Base-by-base conservation (phyloP, 2,888 invertebrate species). In the Eulithis testata region DNA sequence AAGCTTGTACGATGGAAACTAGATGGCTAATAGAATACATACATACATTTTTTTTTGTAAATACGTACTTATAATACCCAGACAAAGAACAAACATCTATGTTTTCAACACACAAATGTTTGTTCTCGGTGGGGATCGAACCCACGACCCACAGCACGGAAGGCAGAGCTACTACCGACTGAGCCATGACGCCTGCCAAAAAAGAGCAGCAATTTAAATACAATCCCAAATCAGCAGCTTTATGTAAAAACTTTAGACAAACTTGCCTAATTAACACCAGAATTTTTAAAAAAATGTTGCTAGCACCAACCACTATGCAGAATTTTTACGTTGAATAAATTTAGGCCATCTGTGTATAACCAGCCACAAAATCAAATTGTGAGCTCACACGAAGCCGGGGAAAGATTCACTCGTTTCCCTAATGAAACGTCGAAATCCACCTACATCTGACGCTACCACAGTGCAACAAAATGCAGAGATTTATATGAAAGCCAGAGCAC, bases 361-460 rank as follows among this genome's bases (percentile, higher is more conserved):
- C 77, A 76, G 76, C 77, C 78, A 69, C 77, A 57, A 79, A 82
- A 82, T 83, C 79, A 78, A 81, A 82, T 83, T 70, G 62, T 36
- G 65, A 76, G 80, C 83, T 79, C 78, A 73, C 74, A 71, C 72
- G 74, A 73, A 78, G 75, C 74, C 73, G 56, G 70, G 78, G 74
- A 79, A 83, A 82, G 84, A 86, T 83, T 85, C 78, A 69, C 81
- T 79, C 85, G 84, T 84, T 82, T 78, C 66, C 75, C 76, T 88
- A 87, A 89, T 87, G 86, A 87, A 89, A 87, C 80, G 79, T 76
- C 76, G 77, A 75, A 72, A 76, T 76, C 73, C 73, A 76, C 78
- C 79, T 76, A 72, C 76, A 74, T 72, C 73, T 65, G 72, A 40
- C 65, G 62, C 51, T 62, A 62, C n/a, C 69, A 65, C 52, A 77